phyloP scores from a whole-genome alignment of 1,140 invertebrate genomes.

The Campoletis sonorensis region DNA sequence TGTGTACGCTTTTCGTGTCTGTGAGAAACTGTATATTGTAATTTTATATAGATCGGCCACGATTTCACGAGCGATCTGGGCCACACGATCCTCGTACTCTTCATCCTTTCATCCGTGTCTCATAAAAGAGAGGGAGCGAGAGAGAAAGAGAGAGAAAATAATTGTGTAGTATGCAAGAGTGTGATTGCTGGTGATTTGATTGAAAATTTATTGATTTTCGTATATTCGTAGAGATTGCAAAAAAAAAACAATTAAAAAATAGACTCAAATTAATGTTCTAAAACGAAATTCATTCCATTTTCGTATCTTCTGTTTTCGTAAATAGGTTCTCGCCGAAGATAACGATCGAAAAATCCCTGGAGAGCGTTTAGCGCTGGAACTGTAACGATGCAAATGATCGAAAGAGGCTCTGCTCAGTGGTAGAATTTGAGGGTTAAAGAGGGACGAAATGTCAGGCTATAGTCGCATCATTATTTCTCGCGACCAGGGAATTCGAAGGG shows the following conservation, averaged over 20 bases:
- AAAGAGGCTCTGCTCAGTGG: background rate
- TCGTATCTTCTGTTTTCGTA: too few relatives aligned
- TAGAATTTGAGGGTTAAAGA: background rate
- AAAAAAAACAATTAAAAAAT: background rate
- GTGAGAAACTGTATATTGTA: background rate
- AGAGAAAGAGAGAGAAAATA: background rate
- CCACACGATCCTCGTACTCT: slow-evolving; percentile 18
- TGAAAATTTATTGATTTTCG: background rate
- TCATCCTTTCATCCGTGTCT: slow-evolving; percentile 20
- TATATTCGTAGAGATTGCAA: background rate
- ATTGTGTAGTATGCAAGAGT: background rate
- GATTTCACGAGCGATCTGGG: slow-evolving; percentile 23
- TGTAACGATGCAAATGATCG: slow-evolving; percentile 16
- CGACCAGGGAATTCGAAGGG: background rate
- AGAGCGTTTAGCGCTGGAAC: background rate
- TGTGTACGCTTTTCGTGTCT: too few relatives aligned
- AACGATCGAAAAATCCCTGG: background rate
- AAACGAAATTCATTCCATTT: too few relatives aligned
- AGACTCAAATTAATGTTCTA: background rate
- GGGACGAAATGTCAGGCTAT: slow-evolving; percentile 32
- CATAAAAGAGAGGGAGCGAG: background rate
- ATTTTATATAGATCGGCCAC: slow-evolving; percentile 17
- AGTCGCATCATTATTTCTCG: slow-evolving; percentile 13
- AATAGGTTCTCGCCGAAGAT: background rate
- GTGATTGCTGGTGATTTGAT: background rate